Base-by-base conservation (phyloP, 2,888 invertebrate genomes). In the Choreutis nemorana region DNA sequence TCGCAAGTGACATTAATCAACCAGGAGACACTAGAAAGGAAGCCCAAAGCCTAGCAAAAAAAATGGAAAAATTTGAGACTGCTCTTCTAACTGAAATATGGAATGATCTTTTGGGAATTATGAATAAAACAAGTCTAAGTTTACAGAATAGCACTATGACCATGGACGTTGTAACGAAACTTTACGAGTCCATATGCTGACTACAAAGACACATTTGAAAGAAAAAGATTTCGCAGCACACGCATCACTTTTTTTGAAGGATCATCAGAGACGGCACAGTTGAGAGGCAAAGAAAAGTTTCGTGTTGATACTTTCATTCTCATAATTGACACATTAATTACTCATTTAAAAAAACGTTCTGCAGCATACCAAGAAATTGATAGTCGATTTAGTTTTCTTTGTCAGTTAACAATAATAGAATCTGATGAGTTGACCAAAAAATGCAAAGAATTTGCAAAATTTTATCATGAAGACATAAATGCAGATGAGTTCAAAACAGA, bases 11-110 rank as follows among this genome's bases (percentile, higher is more conserved):
- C 21, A 14, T n/a, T 5, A 18, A n/a, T 1, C 26, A 31, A 28
- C 27, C 20, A 27, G 22, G 27, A 14, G 31, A 28, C 4, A 33
- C 32, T 25, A 32, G 29, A 28, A 18, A 18, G 29, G 29, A 34
- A 34, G 34, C 32, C 14, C 16, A 24, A 24, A 32, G 29, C 30
- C 29, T 35, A 29, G 29, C 28, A 30, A 35, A 27, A 27, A 35
- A 33, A 35, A 30, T 30, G 31, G 22, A 33, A 26, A 29, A 35
- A 30, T 33, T 34, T 29, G 32, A 33, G 31, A 33, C 29, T 18
- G 28, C 33, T 23, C 26, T 33, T 29, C 29, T 33, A 29, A 21
- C 33, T 21, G 24, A 26, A 27, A 25, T 35, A 15, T 34, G 35
- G 31, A 27, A 28, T 30, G 30, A 35, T 26, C 29, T 35, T 32